A percentile compares a stretch with the other conserved stretches of the same genome.
phyloP scores from a whole-genome alignment of 2,888 invertebrate genomes.

The Dichetophora obliterata region DNA sequence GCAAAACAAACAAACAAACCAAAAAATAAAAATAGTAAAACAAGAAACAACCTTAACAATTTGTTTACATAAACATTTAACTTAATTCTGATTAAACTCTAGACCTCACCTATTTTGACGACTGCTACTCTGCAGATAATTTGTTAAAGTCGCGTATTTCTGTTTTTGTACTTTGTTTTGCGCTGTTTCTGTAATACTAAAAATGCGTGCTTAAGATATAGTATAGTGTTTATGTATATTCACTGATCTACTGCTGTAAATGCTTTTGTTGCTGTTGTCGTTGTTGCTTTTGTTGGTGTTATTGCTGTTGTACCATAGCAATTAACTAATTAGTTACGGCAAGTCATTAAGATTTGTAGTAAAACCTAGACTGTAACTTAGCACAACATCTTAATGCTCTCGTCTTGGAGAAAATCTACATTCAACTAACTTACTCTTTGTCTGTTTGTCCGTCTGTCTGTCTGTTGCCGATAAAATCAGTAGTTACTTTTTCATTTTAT shows the following conservation, averaged over 20 bases:
- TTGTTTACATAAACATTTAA: slow-evolving; percentile 34
- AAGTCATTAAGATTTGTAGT: slow-evolving; percentile 27
- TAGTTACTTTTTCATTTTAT: too few species aligned
- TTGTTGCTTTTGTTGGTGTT: background rate
- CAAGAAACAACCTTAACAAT: slow-evolving; percentile 29
- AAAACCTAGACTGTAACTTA: slow-evolving; percentile 3
- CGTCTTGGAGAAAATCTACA: background rate
- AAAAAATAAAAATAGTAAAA: background rate
- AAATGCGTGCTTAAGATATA: slow-evolving; percentile 14
- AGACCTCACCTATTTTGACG: background rate
- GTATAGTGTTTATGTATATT: background rate
- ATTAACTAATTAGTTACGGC: slow-evolving; percentile 36
- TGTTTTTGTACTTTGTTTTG: too few species aligned
- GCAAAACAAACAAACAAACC: background rate
- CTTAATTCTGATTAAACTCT: slow-evolving; percentile 8
- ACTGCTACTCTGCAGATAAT: background rate
- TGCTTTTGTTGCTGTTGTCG: background rate
- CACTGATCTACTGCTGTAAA: background rate
- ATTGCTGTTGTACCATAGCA: slow-evolving; percentile 1
- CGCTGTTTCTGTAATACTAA: background rate
- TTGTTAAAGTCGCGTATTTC: too few species aligned
- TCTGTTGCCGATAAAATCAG: background rate
- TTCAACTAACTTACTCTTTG: background rate
- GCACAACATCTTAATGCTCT: background rate
- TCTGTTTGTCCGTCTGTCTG: background rate